A percentile compares a stretch with the other conserved stretches of the same genome.
These are phyloP conservation scores for Heliconius himera DNA, from an alignment of 1,140 invertebrate species.

Conservation along the genomic window DNA sequence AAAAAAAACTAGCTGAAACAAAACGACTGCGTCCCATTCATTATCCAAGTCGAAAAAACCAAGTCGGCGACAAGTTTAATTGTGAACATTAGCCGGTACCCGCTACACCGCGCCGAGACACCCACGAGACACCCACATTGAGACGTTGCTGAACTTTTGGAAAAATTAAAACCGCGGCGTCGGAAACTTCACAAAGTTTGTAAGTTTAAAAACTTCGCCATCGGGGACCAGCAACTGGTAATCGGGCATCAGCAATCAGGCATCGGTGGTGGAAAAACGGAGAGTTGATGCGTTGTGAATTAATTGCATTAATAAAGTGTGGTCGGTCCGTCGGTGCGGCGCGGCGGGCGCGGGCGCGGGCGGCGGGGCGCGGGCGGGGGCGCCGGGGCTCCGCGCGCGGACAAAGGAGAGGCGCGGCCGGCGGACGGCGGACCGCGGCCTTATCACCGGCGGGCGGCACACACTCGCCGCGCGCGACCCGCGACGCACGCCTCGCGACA, in stretches of 20 bases:
- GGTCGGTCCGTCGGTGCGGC: conserved; percentile 59
- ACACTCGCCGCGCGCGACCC: conserved; percentile 68
- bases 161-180: conserved; percentile 23
- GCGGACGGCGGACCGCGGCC: conserved; percentile 57
- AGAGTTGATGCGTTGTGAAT: conserved; percentile 73
- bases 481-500: conserved; percentile 59
- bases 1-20: neutral
- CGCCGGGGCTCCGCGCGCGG: conserved; percentile 54
- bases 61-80: conserved; percentile 38
- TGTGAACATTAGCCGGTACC: conserved; percentile 51
- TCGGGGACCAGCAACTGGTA: neutral
- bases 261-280: conserved; percentile 10
- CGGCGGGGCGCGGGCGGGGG: conserved; percentile 40
- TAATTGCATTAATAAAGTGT: conserved; percentile 77
- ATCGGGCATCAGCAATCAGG: neutral
- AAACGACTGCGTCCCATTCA: neutral
- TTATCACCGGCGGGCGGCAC: conserved; percentile 70
- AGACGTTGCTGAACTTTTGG: neutral
- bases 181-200: neutral
- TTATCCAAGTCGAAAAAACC: conserved; percentile 19
- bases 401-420: conserved; percentile 75
- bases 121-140: neutral
- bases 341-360: conserved; percentile 39
- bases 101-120: conserved; percentile 50
- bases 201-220: conserved; percentile 16